phyloP scores from a whole-genome alignment of 2,888 invertebrate genomes.

The Eudemis profundana region DNA sequence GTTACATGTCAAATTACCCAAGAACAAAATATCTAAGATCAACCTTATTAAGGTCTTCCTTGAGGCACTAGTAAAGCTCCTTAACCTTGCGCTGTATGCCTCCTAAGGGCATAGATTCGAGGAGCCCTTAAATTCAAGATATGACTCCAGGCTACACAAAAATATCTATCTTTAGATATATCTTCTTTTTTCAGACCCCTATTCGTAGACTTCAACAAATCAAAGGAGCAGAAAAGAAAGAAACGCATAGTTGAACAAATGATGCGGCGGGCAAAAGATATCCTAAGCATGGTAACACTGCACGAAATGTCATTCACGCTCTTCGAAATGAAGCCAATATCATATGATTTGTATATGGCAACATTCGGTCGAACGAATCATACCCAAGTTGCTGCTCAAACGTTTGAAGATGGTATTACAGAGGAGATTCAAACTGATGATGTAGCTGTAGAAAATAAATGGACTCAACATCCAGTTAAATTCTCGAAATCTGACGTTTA shows the following conservation, averaged over 20 bases:
- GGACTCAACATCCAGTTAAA: slow-evolving; percentile 77
- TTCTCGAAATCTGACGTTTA: slow-evolving; percentile 69
- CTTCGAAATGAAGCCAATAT: slow-evolving; percentile 80
- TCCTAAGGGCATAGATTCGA: too few relatives aligned
- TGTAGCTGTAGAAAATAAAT: slow-evolving; percentile 62
- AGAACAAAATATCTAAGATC: too few relatives aligned
- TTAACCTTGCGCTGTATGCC: too few relatives aligned
- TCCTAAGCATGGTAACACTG: slow-evolving; percentile 74
- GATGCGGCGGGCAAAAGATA: slow-evolving; percentile 71
- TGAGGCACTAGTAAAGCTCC: too few relatives aligned
- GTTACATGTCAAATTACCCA: too few relatives aligned
- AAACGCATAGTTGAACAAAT: slow-evolving; percentile 62
- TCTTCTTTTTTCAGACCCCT: slow-evolving; percentile 64
- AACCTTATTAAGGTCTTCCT: too few relatives aligned
- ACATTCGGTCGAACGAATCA: slow-evolving; percentile 76
- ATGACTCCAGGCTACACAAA: too few relatives aligned
- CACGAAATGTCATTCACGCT: slow-evolving; percentile 76
- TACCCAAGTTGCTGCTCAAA: slow-evolving; percentile 72
- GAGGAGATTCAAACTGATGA: slow-evolving; percentile 76
- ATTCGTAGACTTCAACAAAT: slow-evolving; percentile 74
- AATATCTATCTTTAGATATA: too few relatives aligned
- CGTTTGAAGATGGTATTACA: slow-evolving; percentile 75
- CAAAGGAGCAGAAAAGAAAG: slow-evolving; percentile 68
- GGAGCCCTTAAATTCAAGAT: too few relatives aligned
- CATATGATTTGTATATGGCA: slow-evolving; percentile 78